phyloP scores from a whole-genome alignment of 1,140 invertebrate genomes.

The Brachionus manjavacas region DNA sequence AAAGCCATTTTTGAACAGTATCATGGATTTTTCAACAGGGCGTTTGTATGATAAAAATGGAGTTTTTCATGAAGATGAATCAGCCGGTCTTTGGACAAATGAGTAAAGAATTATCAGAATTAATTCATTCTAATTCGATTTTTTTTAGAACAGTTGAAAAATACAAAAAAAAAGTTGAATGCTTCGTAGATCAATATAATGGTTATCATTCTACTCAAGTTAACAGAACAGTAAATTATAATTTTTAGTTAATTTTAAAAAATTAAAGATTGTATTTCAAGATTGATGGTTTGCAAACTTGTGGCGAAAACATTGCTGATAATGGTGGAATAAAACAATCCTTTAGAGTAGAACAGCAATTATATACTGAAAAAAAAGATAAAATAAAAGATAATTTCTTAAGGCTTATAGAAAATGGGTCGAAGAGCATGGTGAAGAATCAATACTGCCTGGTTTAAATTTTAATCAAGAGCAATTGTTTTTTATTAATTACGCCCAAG shows the following conservation, averaged over 20 bases:
- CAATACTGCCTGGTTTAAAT: constrained; percentile 63
- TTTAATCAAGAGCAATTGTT: constrained; percentile 67
- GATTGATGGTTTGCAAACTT: constrained; percentile 59
- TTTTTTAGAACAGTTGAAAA: constrained; percentile 26
- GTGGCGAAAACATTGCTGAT: constrained; percentile 61
- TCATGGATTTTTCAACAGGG: neutral
- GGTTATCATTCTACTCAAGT: neutral
- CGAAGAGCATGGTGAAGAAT: constrained; percentile 46
- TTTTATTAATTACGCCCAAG: constrained; percentile 69
- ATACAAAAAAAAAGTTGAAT: neutral
- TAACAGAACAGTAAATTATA: neutral
- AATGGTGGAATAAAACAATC: constrained; percentile 59
- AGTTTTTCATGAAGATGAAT: neutral
- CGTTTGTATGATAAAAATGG: constrained; percentile 41
- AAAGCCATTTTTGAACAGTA: neutral
- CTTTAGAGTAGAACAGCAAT: constrained; percentile 48
- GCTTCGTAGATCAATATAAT: constrained; percentile 18
- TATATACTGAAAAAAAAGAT: too few species aligned
- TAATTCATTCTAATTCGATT: neutral
- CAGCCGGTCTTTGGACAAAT: constrained; percentile 10
- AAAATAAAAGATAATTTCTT: neutral
- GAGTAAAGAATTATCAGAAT: neutral
- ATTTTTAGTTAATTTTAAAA: too few species aligned
- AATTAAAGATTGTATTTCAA: constrained; percentile 42
- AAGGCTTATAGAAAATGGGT: constrained; percentile 59